These are phyloP conservation scores for Rallus limicola DNA, from an alignment of 2,113 vertebrate genomes.

Conservation along the genomic window DNA sequence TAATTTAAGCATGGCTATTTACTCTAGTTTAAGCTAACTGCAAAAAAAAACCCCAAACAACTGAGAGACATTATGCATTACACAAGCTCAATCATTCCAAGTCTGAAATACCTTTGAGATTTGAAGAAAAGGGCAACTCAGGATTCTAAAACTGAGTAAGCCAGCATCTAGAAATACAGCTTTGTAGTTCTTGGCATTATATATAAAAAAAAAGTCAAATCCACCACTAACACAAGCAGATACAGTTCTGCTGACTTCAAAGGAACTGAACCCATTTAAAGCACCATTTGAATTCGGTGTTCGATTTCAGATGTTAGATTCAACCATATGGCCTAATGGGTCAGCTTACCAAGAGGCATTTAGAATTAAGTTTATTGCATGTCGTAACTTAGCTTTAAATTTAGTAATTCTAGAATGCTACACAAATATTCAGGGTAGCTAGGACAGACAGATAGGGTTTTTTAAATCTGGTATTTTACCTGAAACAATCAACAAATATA, in stretches of 20 bases:
- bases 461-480: background rate
- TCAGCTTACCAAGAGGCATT: background rate
- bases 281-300: background rate
- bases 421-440: background rate
- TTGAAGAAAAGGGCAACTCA: background rate
- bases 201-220: background rate
- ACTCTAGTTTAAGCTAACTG: background rate
- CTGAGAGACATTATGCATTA: background rate
- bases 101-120: background rate
- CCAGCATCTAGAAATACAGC: background rate
- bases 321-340: background rate
- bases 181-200: background rate
- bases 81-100: background rate
- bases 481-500: background rate
- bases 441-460: background rate
- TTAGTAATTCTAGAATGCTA: background rate
- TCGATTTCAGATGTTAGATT: constrained; percentile 6
- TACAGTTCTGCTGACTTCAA: constrained; percentile 39
- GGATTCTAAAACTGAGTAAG: background rate
- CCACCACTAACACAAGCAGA: background rate
- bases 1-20: background rate
- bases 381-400: background rate
- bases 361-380: background rate
- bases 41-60: background rate
- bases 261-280: constrained; percentile 23